Evolutionary conservation across 2,113 vertebrate species (phyloP), one percentile per base, ranked within the genome.

Genomic region (Calyptomena viridis): DNA sequence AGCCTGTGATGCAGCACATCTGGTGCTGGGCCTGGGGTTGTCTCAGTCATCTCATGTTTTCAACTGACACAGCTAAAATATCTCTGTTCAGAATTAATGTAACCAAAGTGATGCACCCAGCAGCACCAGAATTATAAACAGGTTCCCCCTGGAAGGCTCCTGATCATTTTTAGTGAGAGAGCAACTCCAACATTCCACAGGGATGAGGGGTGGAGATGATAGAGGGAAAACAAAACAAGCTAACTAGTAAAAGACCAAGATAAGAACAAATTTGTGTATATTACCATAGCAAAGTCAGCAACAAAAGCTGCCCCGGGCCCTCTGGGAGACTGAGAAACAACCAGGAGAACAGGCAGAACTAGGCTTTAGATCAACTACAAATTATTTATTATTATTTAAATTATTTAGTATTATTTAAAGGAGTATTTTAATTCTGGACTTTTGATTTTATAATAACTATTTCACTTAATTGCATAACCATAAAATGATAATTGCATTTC

Each of bases 391-490:
- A 40, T 13, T 90, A 49, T 62, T 87, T 84, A 75, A 87, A 74
- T 76, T 55, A 64, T 74, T 71, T 40, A 31, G 47, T 84, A 40
- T 13, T 90, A 49, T 62, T 87, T 84, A 75, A 87, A 74, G 30
- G n/a, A 31, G 25, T 27, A 67, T 89, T 86, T 91, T 60, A 50
- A 78, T 94, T 74, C 42, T 77, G 22, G 52, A 72, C 25, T 74
- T 93, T 40, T 73, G 39, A 79, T 92, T 91, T 89, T 20, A 55
- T 58, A 89, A 47, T 84, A 87, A 84, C 78, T 71, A 62, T 78
- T 95, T 94, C 69, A 46, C 31, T 94, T 94, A 94, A 74, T 84
- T 89, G 49, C 56, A 66, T 87, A 75, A 81, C 89, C 69, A 84
- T 46, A 42, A 69, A 78, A 66, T 64, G 35, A 42, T 78, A 87